Base-by-base conservation (phyloP, 2,113 vertebrate genomes). In the Gambusia holbrooki region DNA sequence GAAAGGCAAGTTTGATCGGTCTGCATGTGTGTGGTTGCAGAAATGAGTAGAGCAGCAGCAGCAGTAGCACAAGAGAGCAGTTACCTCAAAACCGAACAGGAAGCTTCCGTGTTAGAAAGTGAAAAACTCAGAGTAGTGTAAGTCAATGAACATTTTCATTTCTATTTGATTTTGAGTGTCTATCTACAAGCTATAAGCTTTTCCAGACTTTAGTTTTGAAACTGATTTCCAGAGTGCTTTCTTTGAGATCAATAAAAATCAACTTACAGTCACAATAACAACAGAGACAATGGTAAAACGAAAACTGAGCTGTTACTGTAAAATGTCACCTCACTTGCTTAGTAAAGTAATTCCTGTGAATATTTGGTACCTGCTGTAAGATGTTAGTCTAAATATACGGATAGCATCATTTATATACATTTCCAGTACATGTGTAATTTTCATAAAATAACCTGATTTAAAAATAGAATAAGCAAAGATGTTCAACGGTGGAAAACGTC, bases 51-150 rank as follows among this genome's bases (percentile, higher is more conserved):
- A 8, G 19, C 62, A 45, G 40, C 6, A 32, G 27, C 45, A 8
- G 19, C 62, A 45, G 40, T 27, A 27, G 61, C 70, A 67, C 11
- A 69, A 40, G 74, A 3, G 81, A 30, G 37, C 27, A 6, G 32
- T 72, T 25, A 78, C 84, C 86, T 86, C 79, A 85, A 78, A 79
- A 83, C 74, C 79, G 6, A 70, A 78, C 28, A 76, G 75, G 68
- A 74, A 75, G 37, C 60, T 61, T 73, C 67, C 9, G 32, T 63
- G 22, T 69, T 58, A 85, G 79, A 81, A 80, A 83, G 80, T 51
- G 64, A 83, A n/a, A 42, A 4, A 35, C 5, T 42, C 13, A 29
- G 13, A 51, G 19, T 12, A 2, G 14, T 11, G n/a, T 14, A 71
- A 69, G 69, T 65, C 37, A 51, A 48, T 4, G 9, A 45, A 63